These are phyloP conservation scores for Leucoptera coffeella DNA, from an alignment of 2,888 invertebrate genomes.

Conservation along the genomic window DNA sequence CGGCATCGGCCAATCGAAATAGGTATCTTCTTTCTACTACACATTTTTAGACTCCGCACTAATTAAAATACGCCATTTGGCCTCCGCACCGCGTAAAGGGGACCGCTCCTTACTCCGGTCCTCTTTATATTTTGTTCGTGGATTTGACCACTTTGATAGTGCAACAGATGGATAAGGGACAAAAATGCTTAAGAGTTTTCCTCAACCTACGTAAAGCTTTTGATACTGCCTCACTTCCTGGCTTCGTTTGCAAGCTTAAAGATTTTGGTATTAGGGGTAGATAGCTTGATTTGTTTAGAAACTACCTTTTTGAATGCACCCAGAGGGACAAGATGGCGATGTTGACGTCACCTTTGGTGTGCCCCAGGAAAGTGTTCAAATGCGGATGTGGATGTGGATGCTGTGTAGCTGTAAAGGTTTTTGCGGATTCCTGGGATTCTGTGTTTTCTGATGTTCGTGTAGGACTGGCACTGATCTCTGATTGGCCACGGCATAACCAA, in stretches of 20 bases:
- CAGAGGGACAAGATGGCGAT: constrained; percentile 1
- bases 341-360: constrained; percentile 1
- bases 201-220: no score
- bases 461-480: neutral
- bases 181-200: no score
- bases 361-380: constrained; percentile 2
- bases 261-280: constrained; percentile 2
- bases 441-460: neutral
- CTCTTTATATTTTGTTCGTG: no score
- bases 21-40: no score
- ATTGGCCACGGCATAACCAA: neutral
- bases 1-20: no score
- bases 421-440: neutral
- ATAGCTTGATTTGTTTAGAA: constrained; percentile 1
- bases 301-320: constrained; percentile 1
- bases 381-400: neutral
- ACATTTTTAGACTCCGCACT: no score
- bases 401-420: neutral
- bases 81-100: no score
- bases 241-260: constrained; percentile 3
- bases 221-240: constrained; percentile 3
- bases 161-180: no score
- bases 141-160: no score
- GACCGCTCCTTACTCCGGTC: no score
- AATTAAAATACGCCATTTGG: no score